Base-by-base conservation (phyloP, 2,113 vertebrate species). In the Pollachius pollachius region DNA sequence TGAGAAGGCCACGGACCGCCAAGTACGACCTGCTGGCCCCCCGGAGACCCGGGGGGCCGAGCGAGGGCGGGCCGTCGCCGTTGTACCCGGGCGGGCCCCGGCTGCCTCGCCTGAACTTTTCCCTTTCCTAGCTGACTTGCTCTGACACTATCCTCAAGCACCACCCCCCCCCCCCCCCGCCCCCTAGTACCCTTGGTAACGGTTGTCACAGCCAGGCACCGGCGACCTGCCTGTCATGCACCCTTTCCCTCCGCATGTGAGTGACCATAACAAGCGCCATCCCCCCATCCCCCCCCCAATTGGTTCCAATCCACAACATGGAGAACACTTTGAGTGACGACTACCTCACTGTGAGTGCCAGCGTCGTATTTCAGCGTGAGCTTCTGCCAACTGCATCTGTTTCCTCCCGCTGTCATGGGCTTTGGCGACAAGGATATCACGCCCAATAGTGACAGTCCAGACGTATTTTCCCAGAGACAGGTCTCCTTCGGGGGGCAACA, bases 111-210 rank as follows among this genome's bases (percentile, higher is more conserved):
- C 41, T 48, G 41, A 48, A 48, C 41, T 48, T 48, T 48, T 48
- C 41, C 21, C 21, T 23, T 66, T 87, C 78, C 77, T 77, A 30
- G 48, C 65, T 59, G 34, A 74, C 66, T 13, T 17, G 58, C 71
- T 48, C 63, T 12, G 59, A 68, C 75, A 68, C 77, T 75, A 70
- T 69, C 54, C 12, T n/a, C 16, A 64, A 79, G 67, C 80, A 85
- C 82, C 74, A 74, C 72, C 84, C 64, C 71, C 69, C 58, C 71
- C 72, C 69, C 80, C 64, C 71, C 69, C 58, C 71, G 70, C 69
- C 80, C 68, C 81, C 81, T 74, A 5, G n/a, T 89, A 84, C 80
- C 68, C 81, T 83, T 74, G n/a, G n/a, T 89, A 84, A 88, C 88
- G 86, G 82, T 80, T 78, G 81, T 88, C 81, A 84, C 3, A 73